Conservation (phyloP, 2,797 vertebrate species). For the Coregonus sp. region DNA sequence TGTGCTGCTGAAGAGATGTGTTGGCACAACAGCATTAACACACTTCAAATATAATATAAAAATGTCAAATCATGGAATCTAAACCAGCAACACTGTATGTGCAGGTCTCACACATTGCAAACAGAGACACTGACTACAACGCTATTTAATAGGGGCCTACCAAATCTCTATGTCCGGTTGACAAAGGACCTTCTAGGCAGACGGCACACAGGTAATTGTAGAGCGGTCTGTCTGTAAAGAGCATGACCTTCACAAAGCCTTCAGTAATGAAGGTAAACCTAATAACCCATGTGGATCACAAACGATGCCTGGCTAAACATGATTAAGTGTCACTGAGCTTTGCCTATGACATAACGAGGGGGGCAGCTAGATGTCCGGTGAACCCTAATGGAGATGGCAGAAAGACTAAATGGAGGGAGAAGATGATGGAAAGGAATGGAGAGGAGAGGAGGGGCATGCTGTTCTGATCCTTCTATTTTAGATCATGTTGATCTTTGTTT, state of each 20-base stretch:
- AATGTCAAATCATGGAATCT: not conserved
- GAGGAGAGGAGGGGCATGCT: not conserved
- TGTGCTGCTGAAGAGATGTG: not conserved
- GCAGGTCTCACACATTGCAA: not conserved
- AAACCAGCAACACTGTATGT: not conserved
- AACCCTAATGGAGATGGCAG: not conserved
- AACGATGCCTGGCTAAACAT: conserved; percentile 44
- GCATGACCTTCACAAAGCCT: conserved; percentile 8
- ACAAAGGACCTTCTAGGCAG: conserved; percentile 8
- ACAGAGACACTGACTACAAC: not conserved
- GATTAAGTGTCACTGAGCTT: conserved; percentile 48
- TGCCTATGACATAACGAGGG: conserved; percentile 8
- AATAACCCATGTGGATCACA: conserved; percentile 38
- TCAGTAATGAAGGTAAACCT: conserved; percentile 21
- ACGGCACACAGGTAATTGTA: conserved; percentile 2
- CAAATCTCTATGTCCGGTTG: not conserved
- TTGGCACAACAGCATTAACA: not conserved
- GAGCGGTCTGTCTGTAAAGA: not conserved
- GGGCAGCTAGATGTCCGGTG: not conserved
- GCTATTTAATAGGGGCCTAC: not conserved
- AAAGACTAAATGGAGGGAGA: not conserved
- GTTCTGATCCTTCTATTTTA: not conserved
- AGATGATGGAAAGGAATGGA: not conserved
- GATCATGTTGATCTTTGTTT: not conserved
- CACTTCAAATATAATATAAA: not conserved